phyloP scores from a whole-genome alignment of 2,797 vertebrate species.

The Gymnothorax javanicus region DNA sequence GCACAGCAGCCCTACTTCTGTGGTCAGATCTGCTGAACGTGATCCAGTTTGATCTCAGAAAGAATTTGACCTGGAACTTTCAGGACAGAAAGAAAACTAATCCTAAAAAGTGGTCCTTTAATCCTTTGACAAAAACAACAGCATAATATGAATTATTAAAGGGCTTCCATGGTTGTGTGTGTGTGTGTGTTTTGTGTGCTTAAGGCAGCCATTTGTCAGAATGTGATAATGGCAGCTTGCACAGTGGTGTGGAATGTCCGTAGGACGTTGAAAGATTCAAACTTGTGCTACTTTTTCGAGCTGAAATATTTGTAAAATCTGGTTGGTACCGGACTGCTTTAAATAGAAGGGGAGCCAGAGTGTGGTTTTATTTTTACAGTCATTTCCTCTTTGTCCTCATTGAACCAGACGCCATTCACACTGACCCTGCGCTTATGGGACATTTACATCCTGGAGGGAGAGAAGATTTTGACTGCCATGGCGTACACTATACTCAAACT shows the following conservation, averaged over 20 bases:
- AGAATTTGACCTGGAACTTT: not conserved
- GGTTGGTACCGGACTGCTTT: not conserved
- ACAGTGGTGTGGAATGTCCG: not conserved
- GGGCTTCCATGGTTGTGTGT: slow-evolving; percentile 4
- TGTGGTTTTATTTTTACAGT: slow-evolving; percentile 16
- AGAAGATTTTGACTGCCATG: slow-evolving; percentile 78
- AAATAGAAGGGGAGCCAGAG: not conserved
- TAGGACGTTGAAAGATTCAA: not conserved
- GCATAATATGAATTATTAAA: not conserved
- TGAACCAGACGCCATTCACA: slow-evolving; percentile 80
- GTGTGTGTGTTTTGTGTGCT: slow-evolving; percentile 32
- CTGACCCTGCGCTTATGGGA: slow-evolving; percentile 86
- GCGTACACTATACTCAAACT: slow-evolving; percentile 82
- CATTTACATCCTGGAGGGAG: slow-evolving; percentile 84
- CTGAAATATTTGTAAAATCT: not conserved
- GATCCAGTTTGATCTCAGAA: not conserved
- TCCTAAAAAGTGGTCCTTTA: not conserved
- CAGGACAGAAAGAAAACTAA: not conserved
- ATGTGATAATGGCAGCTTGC: slow-evolving; percentile 15
- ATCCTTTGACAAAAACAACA: not conserved
- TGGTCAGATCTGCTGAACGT: not conserved
- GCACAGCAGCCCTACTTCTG: not conserved
- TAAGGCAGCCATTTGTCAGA: not conserved
- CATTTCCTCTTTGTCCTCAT: slow-evolving; percentile 32
- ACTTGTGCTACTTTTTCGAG: not conserved